Evolutionary conservation across 2,113 vertebrate genomes (phyloP), one percentile per base, ranked within the genome.

Genomic region (Astatoreochromis straeleni): DNA sequence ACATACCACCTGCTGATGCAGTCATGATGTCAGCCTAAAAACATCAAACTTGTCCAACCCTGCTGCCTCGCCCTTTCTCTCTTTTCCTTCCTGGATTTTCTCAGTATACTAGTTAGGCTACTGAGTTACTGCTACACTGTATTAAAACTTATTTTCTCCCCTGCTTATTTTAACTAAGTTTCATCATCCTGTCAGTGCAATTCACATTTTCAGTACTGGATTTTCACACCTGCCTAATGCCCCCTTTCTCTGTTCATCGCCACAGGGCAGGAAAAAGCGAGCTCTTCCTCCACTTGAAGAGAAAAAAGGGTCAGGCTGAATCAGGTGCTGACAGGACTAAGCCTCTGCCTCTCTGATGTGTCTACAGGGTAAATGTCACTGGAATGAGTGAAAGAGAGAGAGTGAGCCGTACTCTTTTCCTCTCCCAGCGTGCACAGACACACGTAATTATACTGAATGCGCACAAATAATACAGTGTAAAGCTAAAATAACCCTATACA

Each of bases 321-420:
- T 97, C 96, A 97, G 97, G 96, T 2, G 87, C 70, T 96, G 97
- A 97, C 96, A 97, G 92, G 88, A 89, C 93, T 91, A 91, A 94
- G 95, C 90, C 90, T 90, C 89, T 49, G 85, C 95, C 92, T 91
- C 93, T 96, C 95, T 94, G 94, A 94, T 83, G 94, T 96, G 95
- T 96, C 95, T 96, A 89, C 88, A 88, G 96, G 93, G 93, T 93
- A 95, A 51, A 82, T 93, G 90, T 91, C 90, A 90, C 82, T 84
- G 54, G 51, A 90, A 85, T 79, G 79, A 92, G 54, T 13, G 78
- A 26, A 63, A 82, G 75, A 81, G 13, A 42, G 19, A 54, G 26
- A 81, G 19, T 3, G 49, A 49, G 78, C 53, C 33, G 54, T 9
- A 33, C n/a, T 31, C 24, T 35, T 35, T 65, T 75, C 54, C 26